Evolutionary conservation across 2,888 invertebrate species (phyloP).

Genomic region (Itoplectis maculator): DNA sequence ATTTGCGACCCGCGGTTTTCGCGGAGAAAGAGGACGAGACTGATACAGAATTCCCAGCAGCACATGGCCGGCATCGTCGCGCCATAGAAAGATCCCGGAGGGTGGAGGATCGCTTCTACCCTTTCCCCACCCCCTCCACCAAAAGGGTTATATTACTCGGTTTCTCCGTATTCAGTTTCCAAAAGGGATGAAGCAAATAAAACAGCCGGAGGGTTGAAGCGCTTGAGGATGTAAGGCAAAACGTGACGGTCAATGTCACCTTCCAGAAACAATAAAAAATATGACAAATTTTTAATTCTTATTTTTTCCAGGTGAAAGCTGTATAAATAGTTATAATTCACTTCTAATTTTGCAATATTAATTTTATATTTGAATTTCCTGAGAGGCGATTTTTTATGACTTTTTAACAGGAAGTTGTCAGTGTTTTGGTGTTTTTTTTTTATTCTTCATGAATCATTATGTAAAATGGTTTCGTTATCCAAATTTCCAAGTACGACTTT

Average conservation of each 20-base stretch:
- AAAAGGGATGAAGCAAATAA: constrained; percentile 36
- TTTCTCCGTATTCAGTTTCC: constrained; percentile 11
- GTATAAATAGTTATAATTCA: background rate
- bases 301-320: background rate
- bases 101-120: constrained; percentile 50
- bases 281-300: background rate
- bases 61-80: constrained; percentile 31
- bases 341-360: background rate
- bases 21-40: constrained; percentile 60
- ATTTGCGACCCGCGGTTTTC: constrained; percentile 59
- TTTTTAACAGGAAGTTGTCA: too few relatives aligned
- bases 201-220: constrained; percentile 15
- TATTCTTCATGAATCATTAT: too few relatives aligned
- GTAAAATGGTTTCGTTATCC: too few relatives aligned
- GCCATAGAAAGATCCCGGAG: constrained; percentile 64
- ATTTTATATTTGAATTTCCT: background rate
- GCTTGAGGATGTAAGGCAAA: constrained; percentile 7
- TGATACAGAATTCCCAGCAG: constrained; percentile 51
- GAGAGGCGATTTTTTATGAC: too few relatives aligned
- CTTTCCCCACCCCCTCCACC: constrained; percentile 24
- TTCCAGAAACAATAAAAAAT: background rate
- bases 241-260: background rate
- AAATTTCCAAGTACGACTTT: too few relatives aligned
- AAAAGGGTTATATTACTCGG: constrained; percentile 56
- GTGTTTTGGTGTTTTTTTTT: too few relatives aligned